Base-by-base conservation (phyloP, 2,888 invertebrate genomes). In the Agelastica alni region DNA sequence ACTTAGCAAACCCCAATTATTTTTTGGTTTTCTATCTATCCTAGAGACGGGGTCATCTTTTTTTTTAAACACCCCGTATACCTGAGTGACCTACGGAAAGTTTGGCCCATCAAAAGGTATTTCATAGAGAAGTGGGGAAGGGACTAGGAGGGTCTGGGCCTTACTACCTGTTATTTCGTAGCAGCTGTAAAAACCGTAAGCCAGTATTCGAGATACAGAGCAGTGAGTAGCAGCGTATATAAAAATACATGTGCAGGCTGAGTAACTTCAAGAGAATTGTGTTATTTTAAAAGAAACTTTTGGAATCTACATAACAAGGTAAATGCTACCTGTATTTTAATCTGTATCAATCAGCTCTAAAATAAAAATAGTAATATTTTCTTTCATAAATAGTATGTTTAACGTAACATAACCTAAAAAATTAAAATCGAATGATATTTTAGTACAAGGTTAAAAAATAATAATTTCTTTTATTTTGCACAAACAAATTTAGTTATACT, bases 401-500 rank as follows among this genome's bases (percentile, higher is more conserved):
- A n/a, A n/a, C n/a, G n/a, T n/a, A n/a, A n/a, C n/a, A n/a, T n/a
- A n/a, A n/a, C n/a, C n/a, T n/a, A n/a, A n/a, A 28, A 31, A 31
- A 31, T 31, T 31, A 4, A 31, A 31, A 31, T 31, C 12, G 31
- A 31, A 31, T 31, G 31, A 31, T n/a, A 10, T 31, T 43, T 43
- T 43, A 43, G 28, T 43, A 28, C 9, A 48, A 39, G 37, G 28
- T 9, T 48, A n/a, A 6, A 7, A 28, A 48, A 36, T 48, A 37
- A 4, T 45, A 30, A 36, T 36, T 48, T 37, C 48, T 37, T 48
- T 48, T 26, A 28, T 48, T 48, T 48, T 48, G n/a, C n/a, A 37
- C 39, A 43, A 51, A 51, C 34, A 51, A 51, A 51, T 51, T 36
- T 51, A 43, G 51, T 43, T 51, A 51, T 51, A 28, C 28, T 28